Conservation (phyloP, 1,140 invertebrate species). For the Drosophila bocki region DNA sequence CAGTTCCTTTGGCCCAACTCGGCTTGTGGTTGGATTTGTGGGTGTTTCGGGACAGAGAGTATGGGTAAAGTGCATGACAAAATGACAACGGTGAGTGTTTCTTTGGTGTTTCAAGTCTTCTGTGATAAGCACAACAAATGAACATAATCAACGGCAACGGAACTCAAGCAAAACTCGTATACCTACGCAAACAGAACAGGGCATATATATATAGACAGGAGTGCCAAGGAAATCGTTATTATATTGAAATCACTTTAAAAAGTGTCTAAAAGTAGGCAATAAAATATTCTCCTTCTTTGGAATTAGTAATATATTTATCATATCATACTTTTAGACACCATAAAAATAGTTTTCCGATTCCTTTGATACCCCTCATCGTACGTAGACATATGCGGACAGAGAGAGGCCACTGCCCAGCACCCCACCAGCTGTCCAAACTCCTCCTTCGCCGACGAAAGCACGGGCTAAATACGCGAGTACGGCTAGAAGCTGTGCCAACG, state of each 20-base stretch:
- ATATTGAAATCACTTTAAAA: neutral
- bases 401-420: conserved; percentile 44
- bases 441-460: conserved; percentile 85
- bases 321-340: neutral
- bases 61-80: conserved; percentile 73
- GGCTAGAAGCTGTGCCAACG: conserved; percentile 57
- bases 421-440: conserved; percentile 80
- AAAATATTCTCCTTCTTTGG: too few species aligned
- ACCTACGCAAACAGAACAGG: conserved; percentile 69
- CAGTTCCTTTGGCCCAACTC: conserved; percentile 5
- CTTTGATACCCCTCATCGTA: neutral
- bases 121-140: conserved; percentile 84
- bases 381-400: conserved; percentile 42
- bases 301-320: neutral
- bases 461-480: conserved; percentile 71
- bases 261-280: neutral
- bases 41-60: conserved; percentile 39
- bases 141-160: conserved; percentile 66
- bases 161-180: conserved; percentile 80
- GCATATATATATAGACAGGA: conserved; percentile 26
- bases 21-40: conserved; percentile 35
- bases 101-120: conserved; percentile 85
- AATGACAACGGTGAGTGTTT: conserved; percentile 78
- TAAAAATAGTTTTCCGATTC: too few species aligned
- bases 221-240: neutral